These are phyloP conservation scores for Calameuta filiformis DNA, from an alignment of 2,888 invertebrate species.

Conservation along the genomic window DNA sequence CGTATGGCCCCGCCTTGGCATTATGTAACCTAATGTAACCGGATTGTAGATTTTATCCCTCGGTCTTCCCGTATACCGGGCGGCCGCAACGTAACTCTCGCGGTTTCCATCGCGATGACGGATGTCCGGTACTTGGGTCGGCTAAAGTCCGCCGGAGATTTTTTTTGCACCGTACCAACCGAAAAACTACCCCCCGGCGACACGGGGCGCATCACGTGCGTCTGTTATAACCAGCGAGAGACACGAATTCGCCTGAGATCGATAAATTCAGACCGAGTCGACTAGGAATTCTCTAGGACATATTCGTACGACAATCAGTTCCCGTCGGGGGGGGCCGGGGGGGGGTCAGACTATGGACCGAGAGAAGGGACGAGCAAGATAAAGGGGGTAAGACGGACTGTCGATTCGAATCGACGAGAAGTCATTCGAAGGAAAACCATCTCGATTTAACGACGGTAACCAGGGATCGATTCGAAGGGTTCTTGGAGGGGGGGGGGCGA, in stretches of 20 bases:
- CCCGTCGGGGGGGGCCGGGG: not conserved
- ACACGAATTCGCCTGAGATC: too few species aligned
- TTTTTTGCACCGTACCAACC: conserved; percentile 1
- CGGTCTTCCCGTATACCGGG: not conserved
- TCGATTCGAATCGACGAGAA: too few species aligned
- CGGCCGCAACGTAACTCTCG: conserved; percentile 19
- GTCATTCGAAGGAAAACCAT: too few species aligned
- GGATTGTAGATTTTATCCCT: conserved; percentile 36
- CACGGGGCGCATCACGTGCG: too few species aligned
- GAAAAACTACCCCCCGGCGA: not conserved
- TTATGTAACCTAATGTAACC: conserved; percentile 50
- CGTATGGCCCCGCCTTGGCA: conserved; percentile 23
- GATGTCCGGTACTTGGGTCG: conserved; percentile 31
- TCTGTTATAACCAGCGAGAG: too few species aligned
- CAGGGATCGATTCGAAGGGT: too few species aligned
- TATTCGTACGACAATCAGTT: too few species aligned
- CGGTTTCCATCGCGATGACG: conserved; percentile 21
- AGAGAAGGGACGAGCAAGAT: not conserved
- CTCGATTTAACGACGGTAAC: too few species aligned
- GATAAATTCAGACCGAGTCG: too few species aligned
- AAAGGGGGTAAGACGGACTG: not conserved
- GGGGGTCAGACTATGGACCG: conserved; percentile 3
- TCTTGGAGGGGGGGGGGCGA: fast-evolving
- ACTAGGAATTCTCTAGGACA: too few species aligned
- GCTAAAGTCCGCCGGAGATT: conserved; percentile 22